phyloP scores from a whole-genome alignment of 1,140 invertebrate species.

The Marisa cornuarietis region DNA sequence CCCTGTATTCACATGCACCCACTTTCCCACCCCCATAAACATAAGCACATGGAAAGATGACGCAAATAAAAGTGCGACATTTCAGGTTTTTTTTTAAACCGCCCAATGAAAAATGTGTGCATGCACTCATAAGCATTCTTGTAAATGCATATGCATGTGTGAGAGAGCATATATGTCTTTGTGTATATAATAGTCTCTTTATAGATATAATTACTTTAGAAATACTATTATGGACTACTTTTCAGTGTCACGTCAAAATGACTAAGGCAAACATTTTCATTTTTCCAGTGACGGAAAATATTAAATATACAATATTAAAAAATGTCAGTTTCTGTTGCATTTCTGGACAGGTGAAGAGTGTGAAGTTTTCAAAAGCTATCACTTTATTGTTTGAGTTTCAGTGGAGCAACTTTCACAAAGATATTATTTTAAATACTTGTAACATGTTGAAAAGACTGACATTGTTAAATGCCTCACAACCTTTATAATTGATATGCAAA shows the following conservation, averaged over 20 bases:
- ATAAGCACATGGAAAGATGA: background rate
- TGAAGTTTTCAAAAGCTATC: too few relatives aligned
- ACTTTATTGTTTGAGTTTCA: too few relatives aligned
- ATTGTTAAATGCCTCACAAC: background rate
- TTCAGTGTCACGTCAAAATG: too few relatives aligned
- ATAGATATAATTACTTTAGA: background rate
- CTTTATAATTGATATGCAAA: conserved; percentile 25
- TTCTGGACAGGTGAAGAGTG: background rate
- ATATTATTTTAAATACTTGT: background rate
- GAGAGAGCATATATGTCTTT: conserved; percentile 2
- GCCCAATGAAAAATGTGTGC: background rate
- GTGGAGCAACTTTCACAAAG: too few relatives aligned
- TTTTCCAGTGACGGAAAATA: too few relatives aligned
- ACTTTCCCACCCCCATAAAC: background rate
- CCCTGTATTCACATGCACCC: background rate
- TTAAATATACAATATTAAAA: too few relatives aligned
- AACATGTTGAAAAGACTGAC: too few relatives aligned
- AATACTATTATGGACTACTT: too few relatives aligned
- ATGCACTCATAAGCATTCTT: too few relatives aligned
- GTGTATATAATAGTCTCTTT: background rate
- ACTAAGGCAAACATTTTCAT: too few relatives aligned
- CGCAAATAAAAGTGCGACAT: background rate
- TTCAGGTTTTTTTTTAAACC: background rate
- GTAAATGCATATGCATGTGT: background rate
- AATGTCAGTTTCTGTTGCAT: too few relatives aligned